A percentile compares a stretch with the other conserved stretches of the same genome.
Evolutionary conservation across 1,140 invertebrate species (phyloP).

Genomic region (Procambarus virginalis): DNA sequence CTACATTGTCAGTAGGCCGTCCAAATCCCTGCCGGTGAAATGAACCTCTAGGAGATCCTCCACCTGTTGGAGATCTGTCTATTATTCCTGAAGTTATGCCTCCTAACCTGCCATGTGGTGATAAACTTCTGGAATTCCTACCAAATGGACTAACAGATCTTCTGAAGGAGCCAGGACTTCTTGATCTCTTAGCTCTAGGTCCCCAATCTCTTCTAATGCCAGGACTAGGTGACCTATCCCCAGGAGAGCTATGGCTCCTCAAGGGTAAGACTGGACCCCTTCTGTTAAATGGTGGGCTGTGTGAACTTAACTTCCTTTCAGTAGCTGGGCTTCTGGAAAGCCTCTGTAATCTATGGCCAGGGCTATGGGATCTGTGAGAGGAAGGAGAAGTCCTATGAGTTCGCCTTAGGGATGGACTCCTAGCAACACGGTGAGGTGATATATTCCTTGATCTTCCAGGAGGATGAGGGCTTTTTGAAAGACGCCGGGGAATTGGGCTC

Average conservation of each 20-base stretch:
- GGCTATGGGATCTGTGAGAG: constrained; percentile 47
- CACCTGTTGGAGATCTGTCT: neutral
- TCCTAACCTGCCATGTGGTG: constrained; percentile 30
- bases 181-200: constrained; percentile 10
- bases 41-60: constrained; percentile 12
- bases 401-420: constrained; percentile 40
- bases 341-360: constrained; percentile 31
- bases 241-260: constrained; percentile 26
- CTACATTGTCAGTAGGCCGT: neutral
- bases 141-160: constrained; percentile 39
- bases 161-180: constrained; percentile 38
- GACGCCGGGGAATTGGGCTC: constrained; percentile 21
- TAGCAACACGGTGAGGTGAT: constrained; percentile 16
- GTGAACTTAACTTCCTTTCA: constrained; percentile 21
- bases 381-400: constrained; percentile 31
- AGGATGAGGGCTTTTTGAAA: constrained; percentile 35
- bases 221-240: constrained; percentile 35
- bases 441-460: constrained; percentile 22
- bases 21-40: constrained; percentile 30
- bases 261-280: constrained; percentile 26
- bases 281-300: constrained; percentile 22
- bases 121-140: constrained; percentile 40
- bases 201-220: constrained; percentile 44
- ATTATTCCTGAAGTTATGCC: constrained; percentile 19
- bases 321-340: constrained; percentile 37